Evolutionary conservation across 2,888 invertebrate genomes (phyloP).

Genomic region (Oscheius sp.): DNA sequence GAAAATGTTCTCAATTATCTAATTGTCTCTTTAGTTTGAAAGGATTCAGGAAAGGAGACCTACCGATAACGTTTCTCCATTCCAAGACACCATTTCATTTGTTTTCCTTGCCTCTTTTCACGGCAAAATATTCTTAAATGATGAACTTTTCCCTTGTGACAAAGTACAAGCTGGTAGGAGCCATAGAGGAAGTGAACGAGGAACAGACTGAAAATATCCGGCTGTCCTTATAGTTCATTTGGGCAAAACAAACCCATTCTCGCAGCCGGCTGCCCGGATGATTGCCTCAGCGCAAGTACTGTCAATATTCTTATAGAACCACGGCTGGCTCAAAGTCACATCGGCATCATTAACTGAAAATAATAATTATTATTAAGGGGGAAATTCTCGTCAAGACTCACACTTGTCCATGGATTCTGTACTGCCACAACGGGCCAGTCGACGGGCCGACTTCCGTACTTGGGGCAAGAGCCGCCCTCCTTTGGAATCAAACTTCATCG

Average conservation of each 20-base stretch:
- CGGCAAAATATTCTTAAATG: conserved; percentile 10
- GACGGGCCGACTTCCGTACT: conserved; percentile 34
- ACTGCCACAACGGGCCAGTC: conserved; percentile 37
- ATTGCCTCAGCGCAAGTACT: conserved; percentile 46
- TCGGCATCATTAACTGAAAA: conserved; percentile 38
- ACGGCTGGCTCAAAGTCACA: conserved; percentile 48
- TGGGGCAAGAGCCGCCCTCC: conserved; percentile 42
- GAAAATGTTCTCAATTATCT: conserved; percentile 23
- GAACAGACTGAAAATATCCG: conserved; percentile 17
- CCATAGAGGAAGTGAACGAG: conserved; percentile 23
- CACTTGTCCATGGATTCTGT: conserved; percentile 33
- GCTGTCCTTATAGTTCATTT: not conserved
- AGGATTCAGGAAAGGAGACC: no score
- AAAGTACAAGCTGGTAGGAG: conserved; percentile 17
- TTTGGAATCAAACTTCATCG: conserved; percentile 43
- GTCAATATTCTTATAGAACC: conserved; percentile 53
- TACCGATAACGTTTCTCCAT: conserved; percentile 27
- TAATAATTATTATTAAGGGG: not conserved
- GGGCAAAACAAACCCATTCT: conserved; percentile 41
- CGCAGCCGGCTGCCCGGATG: conserved; percentile 46
- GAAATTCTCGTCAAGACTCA: not conserved
- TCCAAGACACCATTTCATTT: conserved; percentile 7
- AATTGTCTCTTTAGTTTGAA: not conserved
- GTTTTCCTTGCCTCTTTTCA: not conserved
- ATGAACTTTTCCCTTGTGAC: conserved; percentile 25